Evolutionary conservation across 2,113 vertebrate species (phyloP), one percentile per base, ranked within the genome.

Genomic region (Abramis brama): DNA sequence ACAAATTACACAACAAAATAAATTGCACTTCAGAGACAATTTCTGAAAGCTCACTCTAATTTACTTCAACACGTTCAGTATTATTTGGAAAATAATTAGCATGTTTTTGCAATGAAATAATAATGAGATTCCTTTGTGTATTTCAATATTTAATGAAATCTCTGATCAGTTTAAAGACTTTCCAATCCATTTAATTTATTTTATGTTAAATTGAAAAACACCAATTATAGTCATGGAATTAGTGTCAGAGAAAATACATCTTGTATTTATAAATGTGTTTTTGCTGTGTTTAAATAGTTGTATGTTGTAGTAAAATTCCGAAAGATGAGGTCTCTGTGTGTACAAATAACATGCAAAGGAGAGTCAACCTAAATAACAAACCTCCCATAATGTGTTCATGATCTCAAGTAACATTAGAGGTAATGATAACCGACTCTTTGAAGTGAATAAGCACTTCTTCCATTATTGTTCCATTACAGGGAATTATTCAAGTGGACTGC

Each of bases 401-500:
- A 77, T 77, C 83, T 81, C 45, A 76, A 76, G 68, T 23, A 36
- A 75, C 30, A 70, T 66, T 33, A 77, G 39, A 39, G 50, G 36
- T 77, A 75, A 85, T 82, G 45, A 82, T 82, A 77, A 82, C 59
- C 4, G 36, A 25, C 62, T 52, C 6, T 60, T 62, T 82, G 79
- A 78, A 73, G 23, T 78, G 68, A 85, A 86, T 70, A 77, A 55
- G 84, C 79, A 77, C 73, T 59, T 45, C 60, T 85, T 82, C 36
- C 50, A 88, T 88, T 88, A 82, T 68, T 77, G 81, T 76, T 82
- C 78, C 64, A 71, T 85, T 87, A 82, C 23, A 82, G 73, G 27
- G 78, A 82, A 88, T 88, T 78, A 78, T 88, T 85, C 79, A 82
- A 50, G 78, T 85, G 87, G 47, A 77, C 70, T 87, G 78, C 71